Base-by-base conservation (phyloP, 2,888 invertebrate genomes). In the Clivina fossor region DNA sequence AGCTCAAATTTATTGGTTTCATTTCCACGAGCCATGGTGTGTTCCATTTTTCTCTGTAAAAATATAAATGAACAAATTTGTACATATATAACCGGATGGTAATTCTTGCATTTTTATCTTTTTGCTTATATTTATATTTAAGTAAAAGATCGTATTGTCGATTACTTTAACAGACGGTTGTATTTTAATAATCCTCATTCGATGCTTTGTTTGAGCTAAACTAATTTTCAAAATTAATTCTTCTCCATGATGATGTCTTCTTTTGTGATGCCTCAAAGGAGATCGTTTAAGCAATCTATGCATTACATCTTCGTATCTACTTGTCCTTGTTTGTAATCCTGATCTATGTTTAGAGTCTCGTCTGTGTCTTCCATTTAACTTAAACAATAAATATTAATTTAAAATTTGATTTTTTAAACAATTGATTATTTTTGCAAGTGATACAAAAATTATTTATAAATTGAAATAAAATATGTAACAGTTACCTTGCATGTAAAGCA, bases 401-500 rank as follows among this genome's bases (percentile, higher is more conserved):
- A 24, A 24, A 26, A n/a, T n/a, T n/a, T n/a, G n/a, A n/a, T n/a
- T n/a, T n/a, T n/a, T n/a, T n/a, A n/a, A n/a, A n/a, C n/a, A n/a
- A n/a, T n/a, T n/a, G n/a, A n/a, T n/a, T n/a, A n/a, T n/a, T n/a
- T n/a, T n/a, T n/a, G n/a, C n/a, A n/a, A n/a, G n/a, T n/a, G n/a
- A n/a, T n/a, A n/a, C n/a, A n/a, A n/a, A n/a, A n/a, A n/a, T n/a
- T n/a, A n/a, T n/a, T n/a, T n/a, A n/a, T n/a, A n/a, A n/a, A n/a
- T n/a, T n/a, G n/a, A n/a, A n/a, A n/a, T n/a, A n/a, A n/a, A n/a
- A n/a, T n/a, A n/a, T n/a, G 38, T 7, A 38, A 7, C 40, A 62
- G 65, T 72, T 66, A 90, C 86, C 79, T 88, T 88, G 77, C 92
- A 93, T 18, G 89, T 86, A 76, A 91, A 92, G 75, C 93, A 92